These are phyloP conservation scores for Anagyrus pseudococci DNA, from an alignment of 2,888 invertebrate species.

Conservation along the genomic window DNA sequence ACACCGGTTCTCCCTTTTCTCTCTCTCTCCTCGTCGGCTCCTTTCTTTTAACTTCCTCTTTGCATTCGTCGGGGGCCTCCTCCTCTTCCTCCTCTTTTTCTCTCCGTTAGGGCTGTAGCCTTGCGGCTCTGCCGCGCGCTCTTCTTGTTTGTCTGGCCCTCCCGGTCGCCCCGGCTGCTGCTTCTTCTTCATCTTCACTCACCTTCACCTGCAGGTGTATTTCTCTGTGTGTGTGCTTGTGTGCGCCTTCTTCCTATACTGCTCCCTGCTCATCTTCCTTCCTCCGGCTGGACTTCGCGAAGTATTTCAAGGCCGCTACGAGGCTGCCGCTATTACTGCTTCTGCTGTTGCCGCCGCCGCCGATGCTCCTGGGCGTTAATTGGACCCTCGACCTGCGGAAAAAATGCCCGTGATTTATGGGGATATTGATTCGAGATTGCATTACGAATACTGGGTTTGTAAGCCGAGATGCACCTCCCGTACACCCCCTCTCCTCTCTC, in stretches of 20 bases:
- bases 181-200: not conserved
- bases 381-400: too few relatives aligned
- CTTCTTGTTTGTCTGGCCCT: not conserved
- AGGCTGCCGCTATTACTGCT: too few relatives aligned
- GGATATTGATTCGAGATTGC: slow-evolving; percentile 21
- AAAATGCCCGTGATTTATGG: slow-evolving; percentile 20
- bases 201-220: too few relatives aligned
- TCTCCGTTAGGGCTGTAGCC: too few relatives aligned
- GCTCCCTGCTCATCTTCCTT: not conserved
- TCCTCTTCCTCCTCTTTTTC: not conserved
- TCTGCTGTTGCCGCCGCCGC: too few relatives aligned
- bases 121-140: not conserved
- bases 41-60: slow-evolving; percentile 14
- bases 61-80: slow-evolving; percentile 9
- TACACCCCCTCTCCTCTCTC: not conserved
- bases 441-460: slow-evolving; percentile 15
- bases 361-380: too few relatives aligned
- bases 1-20: not conserved
- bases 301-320: slow-evolving; percentile 25
- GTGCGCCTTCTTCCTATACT: too few relatives aligned
- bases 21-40: not conserved
- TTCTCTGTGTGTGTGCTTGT: too few relatives aligned
- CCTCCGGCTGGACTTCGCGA: slow-evolving; percentile 13
- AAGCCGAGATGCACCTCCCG: too few relatives aligned
- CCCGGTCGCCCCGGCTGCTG: not conserved